Conservation (phyloP, 2,113 vertebrate species). For the Boleophthalmus pectinirostris region DNA sequence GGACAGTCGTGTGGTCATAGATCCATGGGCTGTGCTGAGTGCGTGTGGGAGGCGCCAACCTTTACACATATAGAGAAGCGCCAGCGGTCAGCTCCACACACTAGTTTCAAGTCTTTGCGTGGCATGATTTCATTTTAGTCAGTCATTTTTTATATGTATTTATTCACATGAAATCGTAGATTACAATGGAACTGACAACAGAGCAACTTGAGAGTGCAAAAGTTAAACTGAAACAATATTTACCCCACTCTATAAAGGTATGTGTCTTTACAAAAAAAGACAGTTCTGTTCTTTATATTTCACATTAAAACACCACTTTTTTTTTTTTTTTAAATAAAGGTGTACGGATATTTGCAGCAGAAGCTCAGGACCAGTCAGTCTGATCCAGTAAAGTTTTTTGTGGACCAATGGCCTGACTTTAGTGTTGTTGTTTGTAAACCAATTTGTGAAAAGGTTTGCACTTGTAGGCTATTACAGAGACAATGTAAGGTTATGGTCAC, state of each 20-base stretch:
- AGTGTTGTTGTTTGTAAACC: constrained; percentile 58
- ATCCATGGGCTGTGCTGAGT: too few relatives aligned
- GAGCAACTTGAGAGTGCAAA: constrained; percentile 51
- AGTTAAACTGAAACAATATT: constrained; percentile 27
- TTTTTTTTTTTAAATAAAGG: constrained; percentile 39
- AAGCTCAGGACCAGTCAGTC: constrained; percentile 32
- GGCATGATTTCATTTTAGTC: background rate
- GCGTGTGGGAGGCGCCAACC: too few relatives aligned
- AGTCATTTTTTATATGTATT: background rate
- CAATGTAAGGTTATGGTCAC: background rate
- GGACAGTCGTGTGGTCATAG: too few relatives aligned
- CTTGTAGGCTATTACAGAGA: too few relatives aligned
- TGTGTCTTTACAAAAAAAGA: background rate
- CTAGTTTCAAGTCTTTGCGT: background rate
- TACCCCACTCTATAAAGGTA: constrained; percentile 61
- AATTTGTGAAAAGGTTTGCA: constrained; percentile 21
- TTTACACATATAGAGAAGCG: too few relatives aligned
- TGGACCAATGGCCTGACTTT: constrained; percentile 71
- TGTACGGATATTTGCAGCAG: constrained; percentile 44
- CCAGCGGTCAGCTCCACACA: background rate
- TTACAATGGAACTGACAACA: constrained; percentile 49
- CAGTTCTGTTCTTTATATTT: background rate
- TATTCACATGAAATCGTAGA: background rate
- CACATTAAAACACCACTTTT: background rate
- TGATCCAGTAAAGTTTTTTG: constrained; percentile 48